Conservation (phyloP, 2,113 vertebrate species). For the Athene cunicularia region DNA sequence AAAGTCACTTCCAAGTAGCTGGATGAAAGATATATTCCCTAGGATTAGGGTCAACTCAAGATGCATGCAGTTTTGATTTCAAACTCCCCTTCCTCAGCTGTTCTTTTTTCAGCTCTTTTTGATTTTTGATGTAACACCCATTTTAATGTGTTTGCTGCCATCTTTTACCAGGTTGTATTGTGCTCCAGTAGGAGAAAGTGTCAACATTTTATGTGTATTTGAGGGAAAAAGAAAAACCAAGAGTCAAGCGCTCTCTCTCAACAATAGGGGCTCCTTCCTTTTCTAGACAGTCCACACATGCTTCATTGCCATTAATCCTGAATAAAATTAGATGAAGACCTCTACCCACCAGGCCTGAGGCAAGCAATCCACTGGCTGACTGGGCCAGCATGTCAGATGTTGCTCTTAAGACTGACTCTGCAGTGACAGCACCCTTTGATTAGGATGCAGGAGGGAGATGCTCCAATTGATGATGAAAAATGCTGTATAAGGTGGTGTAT, state of each 20-base stretch:
- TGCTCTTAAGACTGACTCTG: rapidly evolving
- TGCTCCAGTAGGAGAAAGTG: background rate
- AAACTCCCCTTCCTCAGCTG: background rate
- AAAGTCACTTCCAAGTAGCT: background rate
- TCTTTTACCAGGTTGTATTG: background rate
- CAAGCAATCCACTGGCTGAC: background rate
- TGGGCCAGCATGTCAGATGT: background rate
- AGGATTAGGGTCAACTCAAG: background rate
- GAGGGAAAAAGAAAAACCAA: background rate
- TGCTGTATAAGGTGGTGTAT: background rate
- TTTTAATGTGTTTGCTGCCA: background rate
- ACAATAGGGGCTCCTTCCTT: background rate
- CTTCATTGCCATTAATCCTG: background rate
- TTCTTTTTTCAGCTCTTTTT: background rate
- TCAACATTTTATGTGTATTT: rapidly evolving
- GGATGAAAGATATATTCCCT: background rate
- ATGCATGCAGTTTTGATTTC: background rate
- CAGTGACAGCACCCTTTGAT: background rate
- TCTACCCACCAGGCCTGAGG: background rate
- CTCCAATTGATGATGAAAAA: background rate
- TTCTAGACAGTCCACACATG: background rate
- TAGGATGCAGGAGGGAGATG: background rate
- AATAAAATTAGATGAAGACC: background rate
- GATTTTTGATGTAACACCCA: background rate
- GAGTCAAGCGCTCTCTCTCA: background rate